Base-by-base conservation (phyloP, 2,888 invertebrate genomes). In the Morpho deidamia region DNA sequence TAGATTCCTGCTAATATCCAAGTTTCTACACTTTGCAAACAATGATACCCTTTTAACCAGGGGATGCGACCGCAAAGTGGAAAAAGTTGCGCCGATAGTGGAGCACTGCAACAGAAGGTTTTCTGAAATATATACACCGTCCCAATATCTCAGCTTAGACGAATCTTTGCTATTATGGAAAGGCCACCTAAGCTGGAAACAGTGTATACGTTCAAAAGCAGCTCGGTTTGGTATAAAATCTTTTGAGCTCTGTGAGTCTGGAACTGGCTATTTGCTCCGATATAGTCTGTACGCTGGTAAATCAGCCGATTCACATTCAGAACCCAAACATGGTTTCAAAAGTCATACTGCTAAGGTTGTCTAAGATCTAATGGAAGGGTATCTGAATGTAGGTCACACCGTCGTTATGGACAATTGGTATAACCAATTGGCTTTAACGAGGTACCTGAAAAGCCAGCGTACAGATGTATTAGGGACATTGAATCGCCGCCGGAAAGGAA, bases 151-250 rank as follows among this genome's bases (percentile, higher is more conserved):
- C 10, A 55, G 49, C 32, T 51, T 65, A 46, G 64, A 65, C 53
- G 64, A 66, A 39, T 65, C 65, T 45, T 47, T 65, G 48, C 53
- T 62, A 43, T 51, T 65, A 11, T 66, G 63, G 61, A 64, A 64
- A 44, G 62, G 62, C 14, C 51, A 49, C 33, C 44, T 63, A 37
- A 57, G 53, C 34, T 62, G 63, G 63, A 40, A 59, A 4, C 65
- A 66, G 40, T 59, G 60, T 46, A 63, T 66, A 11, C 40, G 40
- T 8, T 14, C 54, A 58, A 64, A 64, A 44, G 62, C 62, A 35
- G 61, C 61, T 11, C 38, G 60, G 44, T 60, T 63, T 23, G 23
- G 23, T 23, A 23, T 23, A 23, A 23, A 23, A 23, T 23, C 23
- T 23, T 23, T 23, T 5, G 23, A 23, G 23, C 23, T 23, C 23